Percentiles rank a stretch among this genome's conserved stretches.
phyloP scores from a whole-genome alignment of 2,113 vertebrate genomes.

The Hemiprocne comata region DNA sequence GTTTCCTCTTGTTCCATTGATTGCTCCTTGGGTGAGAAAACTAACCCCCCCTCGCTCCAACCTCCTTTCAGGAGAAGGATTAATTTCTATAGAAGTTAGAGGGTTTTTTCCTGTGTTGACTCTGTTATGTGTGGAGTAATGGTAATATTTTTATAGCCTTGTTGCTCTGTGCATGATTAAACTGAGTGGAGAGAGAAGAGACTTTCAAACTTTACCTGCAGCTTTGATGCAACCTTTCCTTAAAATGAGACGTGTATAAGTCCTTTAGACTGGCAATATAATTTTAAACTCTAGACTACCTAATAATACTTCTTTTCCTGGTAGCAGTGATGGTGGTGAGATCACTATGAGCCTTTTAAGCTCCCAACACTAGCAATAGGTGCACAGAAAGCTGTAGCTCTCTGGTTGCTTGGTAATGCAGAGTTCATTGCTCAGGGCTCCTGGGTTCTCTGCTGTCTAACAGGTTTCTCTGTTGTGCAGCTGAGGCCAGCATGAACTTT shows the following conservation, averaged over 20 bases:
- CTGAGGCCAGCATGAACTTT: not conserved
- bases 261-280: not conserved
- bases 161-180: not conserved
- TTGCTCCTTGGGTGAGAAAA: no score
- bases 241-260: not conserved
- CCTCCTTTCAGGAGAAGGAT: not conserved
- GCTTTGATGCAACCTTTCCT: not conserved
- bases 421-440: not conserved
- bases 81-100: not conserved
- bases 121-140: rapidly evolving
- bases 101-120: not conserved
- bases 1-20: no score
- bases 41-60: no score
- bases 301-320: not conserved
- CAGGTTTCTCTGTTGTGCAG: not conserved
- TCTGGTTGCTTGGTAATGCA: not conserved
- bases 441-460: not conserved
- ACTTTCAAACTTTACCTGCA: not conserved
- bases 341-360: not conserved
- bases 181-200: not conserved
- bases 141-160: not conserved
- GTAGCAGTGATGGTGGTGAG: not conserved
- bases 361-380: not conserved
- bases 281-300: not conserved
- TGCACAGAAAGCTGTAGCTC: not conserved